phyloP scores from a whole-genome alignment of 2,113 vertebrate species.

The Thunnus maccoyii region DNA sequence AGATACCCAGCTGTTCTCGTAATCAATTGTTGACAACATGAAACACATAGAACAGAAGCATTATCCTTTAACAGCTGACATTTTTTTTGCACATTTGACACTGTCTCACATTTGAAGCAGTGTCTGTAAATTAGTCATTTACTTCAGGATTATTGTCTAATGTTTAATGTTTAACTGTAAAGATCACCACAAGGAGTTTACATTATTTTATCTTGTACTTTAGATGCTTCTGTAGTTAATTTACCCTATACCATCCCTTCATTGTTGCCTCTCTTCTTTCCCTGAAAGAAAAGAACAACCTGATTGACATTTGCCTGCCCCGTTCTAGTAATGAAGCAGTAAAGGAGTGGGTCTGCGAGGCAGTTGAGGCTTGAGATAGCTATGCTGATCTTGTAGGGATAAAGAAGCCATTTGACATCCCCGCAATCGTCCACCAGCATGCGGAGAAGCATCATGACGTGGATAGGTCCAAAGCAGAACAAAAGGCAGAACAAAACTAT shows the following conservation, averaged over 20 bases:
- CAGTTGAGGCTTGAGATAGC: slow-evolving; percentile 90
- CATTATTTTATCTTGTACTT: no score
- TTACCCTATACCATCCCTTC: slow-evolving; percentile 22
- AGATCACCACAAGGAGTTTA: no score
- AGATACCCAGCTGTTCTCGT: no score
- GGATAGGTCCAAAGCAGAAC: slow-evolving; percentile 90
- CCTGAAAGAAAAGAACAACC: slow-evolving; percentile 81
- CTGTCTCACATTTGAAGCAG: no score
- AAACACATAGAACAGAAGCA: no score
- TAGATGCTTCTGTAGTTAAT: not conserved
- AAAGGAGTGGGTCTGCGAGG: slow-evolving; percentile 90
- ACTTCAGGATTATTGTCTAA: no score
- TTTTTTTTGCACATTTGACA: no score
- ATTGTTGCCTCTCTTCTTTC: slow-evolving; percentile 31
- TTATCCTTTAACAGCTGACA: no score
- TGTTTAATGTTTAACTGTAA: no score
- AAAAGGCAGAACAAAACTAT: slow-evolving; percentile 85
- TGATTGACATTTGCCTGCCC: slow-evolving; percentile 84
- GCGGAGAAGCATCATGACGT: slow-evolving; percentile 85
- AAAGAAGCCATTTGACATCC: slow-evolving; percentile 51
- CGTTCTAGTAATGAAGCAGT: slow-evolving; percentile 90
- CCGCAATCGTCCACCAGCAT: slow-evolving; percentile 75
- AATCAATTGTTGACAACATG: no score
- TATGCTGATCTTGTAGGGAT: slow-evolving; percentile 85
- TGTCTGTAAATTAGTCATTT: no score